These are phyloP conservation scores for Phyllostomus hastatus DNA, from an alignment of 2,113 vertebrate genomes.

Conservation along the genomic window DNA sequence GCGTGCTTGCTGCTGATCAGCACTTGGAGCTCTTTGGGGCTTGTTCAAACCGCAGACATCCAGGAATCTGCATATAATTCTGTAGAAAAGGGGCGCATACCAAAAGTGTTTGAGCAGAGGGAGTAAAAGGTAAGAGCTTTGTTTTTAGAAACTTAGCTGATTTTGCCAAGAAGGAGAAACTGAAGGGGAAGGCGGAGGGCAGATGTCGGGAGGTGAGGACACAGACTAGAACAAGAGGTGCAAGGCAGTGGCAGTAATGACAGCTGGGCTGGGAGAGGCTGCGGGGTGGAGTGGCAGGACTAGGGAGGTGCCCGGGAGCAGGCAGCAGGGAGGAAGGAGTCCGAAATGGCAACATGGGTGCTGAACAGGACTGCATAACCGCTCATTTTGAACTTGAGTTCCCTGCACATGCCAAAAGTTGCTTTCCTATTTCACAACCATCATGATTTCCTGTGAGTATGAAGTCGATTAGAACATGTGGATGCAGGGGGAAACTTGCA, in stretches of 20 bases:
- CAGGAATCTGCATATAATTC: background rate
- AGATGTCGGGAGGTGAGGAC: too few relatives aligned
- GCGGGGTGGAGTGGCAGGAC: rapidly evolving
- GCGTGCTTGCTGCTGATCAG: background rate
- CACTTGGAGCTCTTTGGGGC: background rate
- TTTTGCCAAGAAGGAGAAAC: background rate
- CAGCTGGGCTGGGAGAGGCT: background rate
- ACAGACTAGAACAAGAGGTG: background rate
- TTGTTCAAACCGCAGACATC: background rate
- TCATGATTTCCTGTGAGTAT: background rate
- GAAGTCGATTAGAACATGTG: constrained; percentile 16
- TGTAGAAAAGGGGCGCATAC: background rate
- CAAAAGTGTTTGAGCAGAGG: background rate
- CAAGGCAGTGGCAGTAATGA: background rate
- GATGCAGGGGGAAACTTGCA: constrained; percentile 21
- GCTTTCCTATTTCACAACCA: constrained; percentile 42
- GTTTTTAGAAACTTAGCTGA: background rate
- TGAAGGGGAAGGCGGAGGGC: background rate
- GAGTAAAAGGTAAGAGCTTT: background rate
- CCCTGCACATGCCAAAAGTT: background rate
- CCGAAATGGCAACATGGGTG: background rate
- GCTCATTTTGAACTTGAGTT: background rate
- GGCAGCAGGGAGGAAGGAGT: background rate
- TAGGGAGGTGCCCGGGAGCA: background rate
- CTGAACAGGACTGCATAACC: background rate